Conservation (phyloP, 2,797 vertebrate species). For the Pelobates cultripes region DNA sequence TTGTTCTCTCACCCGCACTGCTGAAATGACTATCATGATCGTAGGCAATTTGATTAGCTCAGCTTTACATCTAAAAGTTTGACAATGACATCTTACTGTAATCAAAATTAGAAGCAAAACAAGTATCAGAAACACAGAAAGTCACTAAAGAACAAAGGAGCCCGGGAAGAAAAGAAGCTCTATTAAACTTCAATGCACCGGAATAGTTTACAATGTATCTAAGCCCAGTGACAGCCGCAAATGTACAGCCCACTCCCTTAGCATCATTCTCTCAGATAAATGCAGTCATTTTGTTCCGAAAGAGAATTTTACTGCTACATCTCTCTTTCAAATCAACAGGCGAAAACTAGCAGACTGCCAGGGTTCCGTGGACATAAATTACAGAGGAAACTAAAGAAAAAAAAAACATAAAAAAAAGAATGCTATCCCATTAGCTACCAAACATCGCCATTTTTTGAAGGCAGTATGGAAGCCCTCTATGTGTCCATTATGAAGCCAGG, state of each 20-base stretch:
- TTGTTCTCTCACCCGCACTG: background rate
- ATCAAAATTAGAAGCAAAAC: background rate
- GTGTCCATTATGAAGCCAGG: too few species aligned
- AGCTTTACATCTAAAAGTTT: background rate
- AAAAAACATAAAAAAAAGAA: background rate
- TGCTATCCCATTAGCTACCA: too few species aligned
- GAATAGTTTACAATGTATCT: background rate
- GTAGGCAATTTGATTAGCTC: background rate
- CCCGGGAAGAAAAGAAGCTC: background rate
- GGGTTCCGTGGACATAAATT: background rate
- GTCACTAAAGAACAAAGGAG: constrained; percentile 4
- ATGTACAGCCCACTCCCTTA: background rate
- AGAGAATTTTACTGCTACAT: constrained; percentile 3
- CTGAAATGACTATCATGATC: background rate
- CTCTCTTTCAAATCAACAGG: constrained; percentile 16
- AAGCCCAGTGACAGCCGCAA: background rate
- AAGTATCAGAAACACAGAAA: background rate
- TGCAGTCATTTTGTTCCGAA: constrained; percentile 1
- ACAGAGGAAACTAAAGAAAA: background rate
- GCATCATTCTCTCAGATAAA: constrained; percentile 13
- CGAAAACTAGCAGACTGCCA: background rate
- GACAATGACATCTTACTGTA: background rate
- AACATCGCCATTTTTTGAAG: too few species aligned
- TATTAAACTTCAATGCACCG: constrained; percentile 3
- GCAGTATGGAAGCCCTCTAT: too few species aligned